Evolutionary conservation across 1,140 invertebrate species (phyloP), one percentile per base, ranked within the genome.

Genomic region (Nasonia vitripennis): DNA sequence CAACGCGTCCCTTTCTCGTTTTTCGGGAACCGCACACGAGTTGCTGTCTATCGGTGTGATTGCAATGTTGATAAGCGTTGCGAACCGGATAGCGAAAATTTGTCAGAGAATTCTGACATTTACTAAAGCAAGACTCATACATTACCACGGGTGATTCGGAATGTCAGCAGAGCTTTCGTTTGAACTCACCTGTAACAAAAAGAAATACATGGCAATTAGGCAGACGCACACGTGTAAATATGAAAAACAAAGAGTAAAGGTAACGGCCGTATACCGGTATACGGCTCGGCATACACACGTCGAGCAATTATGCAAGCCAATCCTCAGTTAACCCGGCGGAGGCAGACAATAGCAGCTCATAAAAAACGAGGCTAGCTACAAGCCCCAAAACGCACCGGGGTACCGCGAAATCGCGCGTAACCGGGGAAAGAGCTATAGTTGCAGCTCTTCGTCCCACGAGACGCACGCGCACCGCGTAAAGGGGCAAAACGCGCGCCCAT

Each of bases 131-230:
- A 27, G 27, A 27, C 27, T 27, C 1, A 27, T 14, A 51, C 11
- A 51, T 51, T 51, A 51, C 48, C 48, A 14, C 48, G 3, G 34
- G 5, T 51, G 48, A 51, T 12, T 5, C 48, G 48, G 5, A 51
- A 51, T 37, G 3, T 37, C 5, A 4, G 34, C 48, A 51, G 14
- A 55, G 12, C 2, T 9, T 55, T 31, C 70, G 23, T 0, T 71
- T 9, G 27, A 34, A 71, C 70, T 71, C 70, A 71, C 70, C 70
- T 71, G 70, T 31, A 71, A 71, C 70, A 71, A 71, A 71, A 71
- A 71, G n/a, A 70, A 70, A 17, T 2, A 10, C 20, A 23, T 23
- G 11, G 0, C 11, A 68, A 70, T 70, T n/a, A 31, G 68, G 2
- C 11, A 4, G 67, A 70, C n/a, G 2, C 27, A 11, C 10, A 31